phyloP scores from a whole-genome alignment of 1,140 invertebrate genomes.

The Galleria mellonella region DNA sequence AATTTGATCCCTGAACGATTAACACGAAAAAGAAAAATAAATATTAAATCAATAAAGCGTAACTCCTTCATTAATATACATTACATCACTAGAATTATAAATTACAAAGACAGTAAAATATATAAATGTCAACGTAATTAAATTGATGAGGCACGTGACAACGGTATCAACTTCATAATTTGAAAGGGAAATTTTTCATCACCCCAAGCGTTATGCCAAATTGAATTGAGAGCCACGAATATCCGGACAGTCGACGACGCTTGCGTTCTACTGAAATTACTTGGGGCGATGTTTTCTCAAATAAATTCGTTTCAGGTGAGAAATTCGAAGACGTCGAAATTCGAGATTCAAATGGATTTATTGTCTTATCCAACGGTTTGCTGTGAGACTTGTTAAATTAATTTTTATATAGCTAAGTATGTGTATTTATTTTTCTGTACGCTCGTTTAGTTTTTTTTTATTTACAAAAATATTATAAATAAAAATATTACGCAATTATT shows the following conservation, averaged over 20 bases:
- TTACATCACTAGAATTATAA: constrained; percentile 1
- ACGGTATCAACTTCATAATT: constrained; percentile 50
- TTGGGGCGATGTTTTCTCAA: constrained; percentile 1
- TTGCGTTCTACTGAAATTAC: constrained; percentile 4
- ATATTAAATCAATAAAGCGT: too few relatives aligned
- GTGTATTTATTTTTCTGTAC: not conserved
- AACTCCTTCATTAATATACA: not conserved
- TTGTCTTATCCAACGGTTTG: not conserved
- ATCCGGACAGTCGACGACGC: constrained; percentile 13
- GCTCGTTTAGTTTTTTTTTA: too few relatives aligned
- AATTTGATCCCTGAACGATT: too few relatives aligned
- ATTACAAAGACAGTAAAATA: constrained; percentile 1
- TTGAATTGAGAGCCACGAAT: constrained; percentile 51
- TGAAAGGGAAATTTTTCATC: constrained; percentile 57
- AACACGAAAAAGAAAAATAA: too few relatives aligned
- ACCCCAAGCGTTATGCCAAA: constrained; percentile 44
- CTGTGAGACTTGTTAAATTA: not conserved
- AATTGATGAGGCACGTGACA: constrained; percentile 51
- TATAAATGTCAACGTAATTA: constrained; percentile 31
- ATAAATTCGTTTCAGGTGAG: not conserved
- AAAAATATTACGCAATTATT: too few relatives aligned
- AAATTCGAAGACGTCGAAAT: constrained; percentile 1
- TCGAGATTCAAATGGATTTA: not conserved
- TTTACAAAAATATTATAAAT: too few relatives aligned
- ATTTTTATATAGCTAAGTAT: not conserved